Conservation (phyloP, 2,113 vertebrate species). For the Mus spicilegus region DNA sequence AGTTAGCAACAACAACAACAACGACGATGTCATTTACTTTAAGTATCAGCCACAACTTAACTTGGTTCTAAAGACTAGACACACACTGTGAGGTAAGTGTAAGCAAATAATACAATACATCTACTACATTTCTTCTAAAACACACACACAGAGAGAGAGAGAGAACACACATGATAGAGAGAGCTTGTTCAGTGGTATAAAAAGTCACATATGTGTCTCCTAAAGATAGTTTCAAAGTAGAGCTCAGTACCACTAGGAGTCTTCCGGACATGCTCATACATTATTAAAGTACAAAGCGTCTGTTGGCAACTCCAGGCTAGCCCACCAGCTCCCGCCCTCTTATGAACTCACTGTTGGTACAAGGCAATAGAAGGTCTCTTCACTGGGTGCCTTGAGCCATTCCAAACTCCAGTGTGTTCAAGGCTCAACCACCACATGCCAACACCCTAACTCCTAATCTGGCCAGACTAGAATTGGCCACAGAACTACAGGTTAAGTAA, state of each 20-base stretch:
- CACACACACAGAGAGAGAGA: too few relatives aligned
- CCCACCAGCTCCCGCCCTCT: background rate
- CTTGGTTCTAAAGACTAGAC: background rate
- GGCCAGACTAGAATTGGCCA: constrained; percentile 66
- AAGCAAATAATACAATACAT: background rate
- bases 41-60: background rate
- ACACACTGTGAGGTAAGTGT: background rate
- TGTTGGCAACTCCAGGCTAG: background rate
- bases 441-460: constrained; percentile 45
- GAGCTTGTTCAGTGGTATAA: background rate
- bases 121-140: background rate
- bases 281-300: rapidly evolving
- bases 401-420: constrained; percentile 53
- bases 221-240: constrained; percentile 3
- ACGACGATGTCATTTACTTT: background rate
- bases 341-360: background rate
- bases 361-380: constrained; percentile 10
- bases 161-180: background rate
- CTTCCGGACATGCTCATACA: background rate
- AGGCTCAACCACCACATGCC: constrained; percentile 62
- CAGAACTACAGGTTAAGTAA: constrained; percentile 69
- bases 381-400: background rate
- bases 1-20: background rate
- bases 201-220: background rate
- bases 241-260: background rate